Evolutionary conservation across 2,113 vertebrate species (phyloP), one percentile per base, ranked within the genome.

Genomic region (Sterna hirundo): DNA sequence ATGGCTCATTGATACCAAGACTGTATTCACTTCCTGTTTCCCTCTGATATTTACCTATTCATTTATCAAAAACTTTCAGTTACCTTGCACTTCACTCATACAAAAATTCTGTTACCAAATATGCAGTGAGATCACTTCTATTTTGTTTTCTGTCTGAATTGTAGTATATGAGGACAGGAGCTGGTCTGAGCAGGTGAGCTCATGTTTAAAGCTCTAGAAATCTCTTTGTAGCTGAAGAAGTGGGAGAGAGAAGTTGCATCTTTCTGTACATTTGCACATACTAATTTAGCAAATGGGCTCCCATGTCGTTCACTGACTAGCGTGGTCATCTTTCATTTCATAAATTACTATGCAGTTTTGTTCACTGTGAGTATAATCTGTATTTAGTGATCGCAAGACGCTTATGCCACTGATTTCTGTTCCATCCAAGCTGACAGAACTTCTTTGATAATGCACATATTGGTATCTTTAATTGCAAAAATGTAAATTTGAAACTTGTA

Each of bases 401-500:
- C 98, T 98, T 97, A 97, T 86, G 97, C 97, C 97, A 98, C 98
- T 97, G 95, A 97, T 97, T 96, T 93, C 96, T 94, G 91, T 98
- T 98, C 97, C 97, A 98, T 97, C 95, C 95, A 97, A 97, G 97
- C 97, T 96, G 94, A 96, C 94, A 90, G 94, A 96, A 97, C 92
- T 98, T 96, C 97, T 97, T 97, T 98, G 91, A 97, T 97, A 97
- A 97, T 98, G 97, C 98, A 97, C 98, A 98, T 98, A 98, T 91
- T 96, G 97, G 94, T 98, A 98, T 97, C 97, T 97, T 98, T 96
- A 98, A 98, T 96, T 98, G 97, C 96, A 98, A 97, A 98, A 98
- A 94, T 98, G 98, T 98, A 98, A 98, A 98, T 98, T 98, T 98
- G 96, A 98, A 97, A 98, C 97, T 97, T 98, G 98, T 98, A 98